Conservation (phyloP, 2,113 vertebrate genomes). For the Sclerurus mexicanus region DNA sequence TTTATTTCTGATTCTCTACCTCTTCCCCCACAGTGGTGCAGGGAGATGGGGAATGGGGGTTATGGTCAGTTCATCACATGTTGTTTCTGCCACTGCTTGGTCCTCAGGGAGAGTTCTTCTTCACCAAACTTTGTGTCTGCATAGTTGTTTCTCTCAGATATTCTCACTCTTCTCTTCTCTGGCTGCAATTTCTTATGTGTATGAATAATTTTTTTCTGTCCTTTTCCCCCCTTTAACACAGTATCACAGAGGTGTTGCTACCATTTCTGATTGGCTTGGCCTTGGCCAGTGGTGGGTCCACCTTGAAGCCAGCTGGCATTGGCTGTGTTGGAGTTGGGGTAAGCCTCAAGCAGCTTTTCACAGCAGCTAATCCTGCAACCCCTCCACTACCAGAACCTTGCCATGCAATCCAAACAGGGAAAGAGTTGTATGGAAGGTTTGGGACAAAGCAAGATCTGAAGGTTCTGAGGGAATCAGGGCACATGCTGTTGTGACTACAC, state of each 20-base stretch:
- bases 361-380: background rate
- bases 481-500: accelerated
- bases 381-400: background rate
- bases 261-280: background rate
- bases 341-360: background rate
- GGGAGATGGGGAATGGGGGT: background rate
- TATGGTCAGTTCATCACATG: background rate
- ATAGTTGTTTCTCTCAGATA: background rate
- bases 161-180: background rate
- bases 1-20: background rate
- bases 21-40: background rate
- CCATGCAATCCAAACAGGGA: background rate
- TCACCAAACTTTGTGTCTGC: background rate
- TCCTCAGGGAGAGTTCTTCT: background rate
- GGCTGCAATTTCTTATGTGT: background rate
- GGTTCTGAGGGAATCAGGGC: background rate
- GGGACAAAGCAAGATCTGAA: background rate
- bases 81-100: background rate
- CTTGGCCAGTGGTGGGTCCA: background rate
- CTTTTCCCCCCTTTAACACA: accelerated
- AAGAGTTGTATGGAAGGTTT: background rate
- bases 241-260: background rate
- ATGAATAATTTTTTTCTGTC: background rate
- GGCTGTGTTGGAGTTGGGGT: background rate
- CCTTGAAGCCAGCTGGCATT: background rate